A percentile compares a stretch with the other conserved stretches of the same genome.
These are phyloP conservation scores for Phaetusa simplex DNA, from an alignment of 2,113 vertebrate species.

Conservation along the genomic window DNA sequence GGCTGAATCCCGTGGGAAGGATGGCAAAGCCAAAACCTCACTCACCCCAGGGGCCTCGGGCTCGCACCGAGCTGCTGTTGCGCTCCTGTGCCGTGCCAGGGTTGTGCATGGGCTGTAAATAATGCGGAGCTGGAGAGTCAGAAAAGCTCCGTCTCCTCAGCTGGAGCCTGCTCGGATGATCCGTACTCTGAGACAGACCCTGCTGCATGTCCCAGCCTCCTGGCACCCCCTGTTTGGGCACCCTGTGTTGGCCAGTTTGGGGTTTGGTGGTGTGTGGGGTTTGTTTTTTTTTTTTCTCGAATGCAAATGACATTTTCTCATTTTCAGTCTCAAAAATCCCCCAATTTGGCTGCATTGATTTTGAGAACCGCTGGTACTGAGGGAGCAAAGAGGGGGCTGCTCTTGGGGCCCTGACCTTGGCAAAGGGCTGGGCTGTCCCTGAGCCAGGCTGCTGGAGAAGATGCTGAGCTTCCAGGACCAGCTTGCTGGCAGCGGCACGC, in stretches of 20 bases:
- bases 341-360: background rate
- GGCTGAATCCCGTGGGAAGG: fast-evolving
- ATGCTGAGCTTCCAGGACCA: background rate
- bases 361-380: too few species aligned
- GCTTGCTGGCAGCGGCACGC: background rate
- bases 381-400: background rate
- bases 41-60: background rate
- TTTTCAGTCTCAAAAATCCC: background rate
- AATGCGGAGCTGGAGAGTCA: background rate
- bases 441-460: background rate
- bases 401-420: background rate
- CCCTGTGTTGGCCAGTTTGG: background rate
- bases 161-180: background rate
- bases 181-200: background rate
- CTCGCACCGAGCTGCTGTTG: fast-evolving
- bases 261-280: too few species aligned
- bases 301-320: background rate
- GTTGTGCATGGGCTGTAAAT: background rate
- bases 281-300: background rate
- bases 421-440: background rate
- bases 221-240: background rate
- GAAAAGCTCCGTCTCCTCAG: background rate
- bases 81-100: fast-evolving
- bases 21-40: background rate
- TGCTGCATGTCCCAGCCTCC: background rate